Base-by-base conservation (phyloP, 2,113 vertebrate genomes). In the Solenodon paradoxus region DNA sequence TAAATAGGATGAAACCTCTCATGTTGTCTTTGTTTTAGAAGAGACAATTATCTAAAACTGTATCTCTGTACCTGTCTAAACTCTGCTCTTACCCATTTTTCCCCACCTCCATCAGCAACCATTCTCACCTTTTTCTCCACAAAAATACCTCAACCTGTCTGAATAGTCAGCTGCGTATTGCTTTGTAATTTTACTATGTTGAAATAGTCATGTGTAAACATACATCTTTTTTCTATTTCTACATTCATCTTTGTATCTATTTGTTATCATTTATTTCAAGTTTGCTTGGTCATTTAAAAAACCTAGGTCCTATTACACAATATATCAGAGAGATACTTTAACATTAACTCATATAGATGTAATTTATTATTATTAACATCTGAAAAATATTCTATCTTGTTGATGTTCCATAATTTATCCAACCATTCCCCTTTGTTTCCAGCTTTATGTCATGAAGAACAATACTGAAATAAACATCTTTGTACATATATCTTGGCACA, bases 361-460 rank as follows among this genome's bases (percentile, higher is more conserved):
- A 83, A 88, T 80, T 91, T 51, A 88, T 88, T 90, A 32, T 84
- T 88, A 38, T 49, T 88, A 78, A 69, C 68, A 10, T 28, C 22
- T 91, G 3, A 6, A 91, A 84, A 88, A 80, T 88, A 78, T 68
- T 55, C 15, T 20, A 88, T 45, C 24, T 82, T 87, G n/a, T 64
- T 7, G 10, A 51, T 78, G 30, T 53, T 42, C n/a, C 13, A 66
- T 64, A 78, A 88, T 82, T 72, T 93, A 90, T 64, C 91, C 32
- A 84, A 55, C 9, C 38, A 80, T 88, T 93, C 11, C 90, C 13
- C 32, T 63, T 57, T 89, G 16, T 72, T 83, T 88, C 49, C 51
- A 93, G 71, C 75, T 75, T 95, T 85, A 80, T 49, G 45, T 81
- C 78, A 82, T 57, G 80, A n/a, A 75, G 53, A 88, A 85, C 80